These are phyloP conservation scores for Temnothorax ravouxi DNA, from an alignment of 2,888 invertebrate genomes.

Conservation along the genomic window DNA sequence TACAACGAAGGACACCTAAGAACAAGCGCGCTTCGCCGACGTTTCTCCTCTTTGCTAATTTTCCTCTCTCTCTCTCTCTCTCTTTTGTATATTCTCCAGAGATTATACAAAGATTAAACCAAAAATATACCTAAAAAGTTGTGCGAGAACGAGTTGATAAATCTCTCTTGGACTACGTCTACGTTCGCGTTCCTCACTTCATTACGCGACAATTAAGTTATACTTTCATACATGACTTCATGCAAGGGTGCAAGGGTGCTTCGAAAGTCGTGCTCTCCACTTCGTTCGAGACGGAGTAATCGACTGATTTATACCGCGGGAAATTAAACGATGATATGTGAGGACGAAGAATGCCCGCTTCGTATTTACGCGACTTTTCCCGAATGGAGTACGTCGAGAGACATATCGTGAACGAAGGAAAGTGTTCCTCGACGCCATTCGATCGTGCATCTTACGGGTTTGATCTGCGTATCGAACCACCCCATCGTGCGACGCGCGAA, in stretches of 20 bases:
- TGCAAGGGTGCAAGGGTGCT: constrained; percentile 44
- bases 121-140: constrained; percentile 51
- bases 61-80: background rate
- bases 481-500: constrained; percentile 11
- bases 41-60: background rate
- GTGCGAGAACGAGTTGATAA: constrained; percentile 55
- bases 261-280: constrained; percentile 30
- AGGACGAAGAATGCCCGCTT: background rate
- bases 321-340: background rate
- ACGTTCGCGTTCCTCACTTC: constrained; percentile 49
- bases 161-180: constrained; percentile 37
- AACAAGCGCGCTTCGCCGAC: constrained; percentile 25
- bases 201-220: constrained; percentile 46
- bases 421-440: background rate
- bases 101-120: constrained; percentile 54
- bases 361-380: background rate
- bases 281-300: background rate
- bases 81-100: background rate
- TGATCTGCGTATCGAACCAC: constrained; percentile 27
- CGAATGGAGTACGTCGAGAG: background rate
- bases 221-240: constrained; percentile 60
- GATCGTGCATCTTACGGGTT: background rate
- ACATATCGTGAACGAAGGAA: background rate
- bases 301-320: background rate
- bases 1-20: constrained; percentile 26